phyloP scores from a whole-genome alignment of 1,140 invertebrate genomes.

The Lepeophtheirus salmonis region DNA sequence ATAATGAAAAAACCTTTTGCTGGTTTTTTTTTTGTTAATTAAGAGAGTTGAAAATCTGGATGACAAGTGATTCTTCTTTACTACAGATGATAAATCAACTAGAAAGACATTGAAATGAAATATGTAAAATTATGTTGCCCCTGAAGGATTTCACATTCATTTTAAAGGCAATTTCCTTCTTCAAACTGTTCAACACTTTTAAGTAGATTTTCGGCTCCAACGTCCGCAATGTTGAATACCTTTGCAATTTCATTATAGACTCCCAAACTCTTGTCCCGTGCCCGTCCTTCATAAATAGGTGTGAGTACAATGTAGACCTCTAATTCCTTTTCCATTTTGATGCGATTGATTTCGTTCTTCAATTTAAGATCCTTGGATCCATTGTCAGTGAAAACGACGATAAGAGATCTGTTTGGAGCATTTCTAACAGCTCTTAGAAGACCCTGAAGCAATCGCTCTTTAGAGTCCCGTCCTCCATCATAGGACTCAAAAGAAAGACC shows the following conservation, averaged over 20 bases:
- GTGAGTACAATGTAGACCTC: slow-evolving; percentile 17
- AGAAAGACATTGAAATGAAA: no score
- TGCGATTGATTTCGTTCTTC: slow-evolving; percentile 1
- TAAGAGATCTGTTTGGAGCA: slow-evolving; percentile 5
- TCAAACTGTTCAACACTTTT: slow-evolving; percentile 6
- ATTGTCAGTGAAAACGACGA: slow-evolving; percentile 19
- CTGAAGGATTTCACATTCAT: no score
- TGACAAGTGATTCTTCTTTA: no score
- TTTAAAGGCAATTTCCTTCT: slow-evolving; percentile 14
- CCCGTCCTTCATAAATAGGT: slow-evolving; percentile 14
- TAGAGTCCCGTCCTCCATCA: slow-evolving; percentile 16
- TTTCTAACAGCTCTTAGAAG: slow-evolving; percentile 1
- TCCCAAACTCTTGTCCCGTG: slow-evolving; percentile 1
- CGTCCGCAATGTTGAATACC: slow-evolving; percentile 7
- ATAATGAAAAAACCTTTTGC: no score
- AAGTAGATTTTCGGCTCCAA: slow-evolving; percentile 3
- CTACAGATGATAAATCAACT: no score
- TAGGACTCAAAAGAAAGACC: slow-evolving; percentile 15
- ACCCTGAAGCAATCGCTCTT: slow-evolving; percentile 16
- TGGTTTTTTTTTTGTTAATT: no score
- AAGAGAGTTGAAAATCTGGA: no score
- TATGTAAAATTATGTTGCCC: no score
- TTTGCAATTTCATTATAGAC: slow-evolving; percentile 10
- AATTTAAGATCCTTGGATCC: slow-evolving; percentile 16
- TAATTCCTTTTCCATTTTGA: slow-evolving; percentile 8